Conservation (phyloP, 1,140 invertebrate species). For the Camponotus pennsylvanicus region DNA sequence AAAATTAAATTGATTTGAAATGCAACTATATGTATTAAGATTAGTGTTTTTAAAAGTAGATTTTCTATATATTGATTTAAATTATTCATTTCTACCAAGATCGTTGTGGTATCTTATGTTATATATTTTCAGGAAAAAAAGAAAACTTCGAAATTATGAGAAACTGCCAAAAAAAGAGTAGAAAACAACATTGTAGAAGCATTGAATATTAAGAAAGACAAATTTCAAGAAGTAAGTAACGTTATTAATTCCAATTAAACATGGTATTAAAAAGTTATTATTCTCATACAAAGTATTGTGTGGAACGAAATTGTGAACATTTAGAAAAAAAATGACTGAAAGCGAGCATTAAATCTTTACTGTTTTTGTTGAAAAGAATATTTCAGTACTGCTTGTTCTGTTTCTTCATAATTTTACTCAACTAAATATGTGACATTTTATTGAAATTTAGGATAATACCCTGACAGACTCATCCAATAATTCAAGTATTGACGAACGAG, state of each 20-base stretch:
- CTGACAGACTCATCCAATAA: not conserved
- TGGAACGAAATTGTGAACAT: not conserved
- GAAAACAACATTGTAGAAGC: not conserved
- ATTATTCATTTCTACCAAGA: not conserved
- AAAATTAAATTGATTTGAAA: not conserved
- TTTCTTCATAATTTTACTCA: not conserved
- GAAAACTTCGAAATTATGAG: not conserved
- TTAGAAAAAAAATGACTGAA: not conserved
- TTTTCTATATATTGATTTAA: not conserved
- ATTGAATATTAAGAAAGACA: not conserved
- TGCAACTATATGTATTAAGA: not conserved
- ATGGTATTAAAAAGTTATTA: not conserved
- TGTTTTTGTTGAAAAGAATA: not conserved
- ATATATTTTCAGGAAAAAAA: not conserved
- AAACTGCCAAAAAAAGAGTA: not conserved
- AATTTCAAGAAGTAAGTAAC: slow-evolving; percentile 1
- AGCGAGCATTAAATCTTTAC: not conserved
- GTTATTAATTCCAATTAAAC: not conserved
- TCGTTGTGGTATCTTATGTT: not conserved
- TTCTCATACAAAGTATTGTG: not conserved
- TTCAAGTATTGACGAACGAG: not conserved
- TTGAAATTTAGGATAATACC: slow-evolving; percentile 3
- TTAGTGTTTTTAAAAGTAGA: not conserved
- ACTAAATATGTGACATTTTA: not conserved
- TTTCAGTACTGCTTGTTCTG: not conserved